phyloP scores from a whole-genome alignment of 2,797 vertebrate species.

The Peromyscus melanophrys region DNA sequence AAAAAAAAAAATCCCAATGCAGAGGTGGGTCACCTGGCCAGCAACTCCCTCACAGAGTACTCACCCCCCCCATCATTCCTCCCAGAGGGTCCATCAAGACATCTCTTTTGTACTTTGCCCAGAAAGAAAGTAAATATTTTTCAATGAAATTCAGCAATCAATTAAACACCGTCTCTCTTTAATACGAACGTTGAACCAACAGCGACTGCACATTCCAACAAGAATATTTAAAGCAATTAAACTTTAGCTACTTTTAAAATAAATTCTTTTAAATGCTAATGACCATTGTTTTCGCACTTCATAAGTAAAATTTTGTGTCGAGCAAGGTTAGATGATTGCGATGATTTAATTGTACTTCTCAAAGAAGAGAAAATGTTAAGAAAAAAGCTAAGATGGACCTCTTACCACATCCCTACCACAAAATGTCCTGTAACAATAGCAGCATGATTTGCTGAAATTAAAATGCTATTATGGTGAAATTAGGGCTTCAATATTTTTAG shows the following conservation, averaged over 20 bases:
- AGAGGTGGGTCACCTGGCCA: conserved; percentile 5
- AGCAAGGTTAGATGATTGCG: conserved; percentile 89
- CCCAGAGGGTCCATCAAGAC: conserved; percentile 53
- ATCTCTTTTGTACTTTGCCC: conserved; percentile 75
- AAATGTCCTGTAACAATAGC: conserved; percentile 93
- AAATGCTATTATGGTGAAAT: conserved; percentile 96
- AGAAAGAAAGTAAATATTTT: conserved; percentile 80
- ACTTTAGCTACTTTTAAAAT: conserved; percentile 88
- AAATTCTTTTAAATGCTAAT: conserved; percentile 91
- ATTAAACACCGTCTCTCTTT: conserved; percentile 82
- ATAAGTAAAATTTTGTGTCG: conserved; percentile 89
- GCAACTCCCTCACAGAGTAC: background rate
- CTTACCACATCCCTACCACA: conserved; percentile 93
- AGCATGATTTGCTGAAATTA: conserved; percentile 96
- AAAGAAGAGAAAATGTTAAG: conserved; percentile 89
- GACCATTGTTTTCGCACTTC: conserved; percentile 89
- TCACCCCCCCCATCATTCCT: background rate
- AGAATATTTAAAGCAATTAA: conserved; percentile 88
- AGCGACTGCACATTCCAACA: conserved; percentile 81
- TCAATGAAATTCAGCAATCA: conserved; percentile 78
- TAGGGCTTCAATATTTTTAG: conserved; percentile 94
- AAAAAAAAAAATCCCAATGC: background rate
- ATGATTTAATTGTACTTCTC: conserved; percentile 91
- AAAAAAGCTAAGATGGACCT: conserved; percentile 91
- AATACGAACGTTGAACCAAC: conserved; percentile 81